Evolutionary conservation across 2,113 vertebrate genomes (phyloP), one percentile per base, ranked within the genome.

Genomic region (Hemicordylus capensis): DNA sequence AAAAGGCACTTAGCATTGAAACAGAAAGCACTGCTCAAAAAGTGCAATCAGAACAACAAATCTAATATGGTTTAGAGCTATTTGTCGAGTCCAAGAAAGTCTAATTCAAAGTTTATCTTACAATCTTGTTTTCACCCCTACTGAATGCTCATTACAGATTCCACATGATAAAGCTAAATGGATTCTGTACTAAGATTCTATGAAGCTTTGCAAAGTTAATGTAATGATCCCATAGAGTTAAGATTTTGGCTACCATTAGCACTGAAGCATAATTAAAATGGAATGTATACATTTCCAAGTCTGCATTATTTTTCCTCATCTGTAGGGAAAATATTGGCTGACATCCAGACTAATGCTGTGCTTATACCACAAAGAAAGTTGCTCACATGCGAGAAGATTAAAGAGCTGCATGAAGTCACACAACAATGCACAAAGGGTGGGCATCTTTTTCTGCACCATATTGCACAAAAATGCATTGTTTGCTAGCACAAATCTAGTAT

Each of bases 101-200:
- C 15, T 46, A 87, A 90, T 73, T 67, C 44, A 67, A 89, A 90
- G 73, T 90, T 91, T 93, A 73, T 80, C 8, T 91, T 90, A 70
- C 2, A 46, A 34, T 86, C 2, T 77, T 86, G 64, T 58, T 31
- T 80, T 82, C 20, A 74, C 6, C 67, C 3, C 11, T 9, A 88
- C 86, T 92, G 85, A 93, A 85, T 91, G 22, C 4, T 79, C 77
- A 88, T 90, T 91, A 93, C 89, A 20, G 8, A 91, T 88, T 17
- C 64, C 81, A 42, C 92, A 92, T 79, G 28, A 83, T 89, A 91
- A 92, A 92, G 79, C 90, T 86, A 86, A 90, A 93, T 88, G 80
- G 67, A 85, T 92, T 89, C 56, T 3, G 0, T 44, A 88, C 46
- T 93, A 88, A 93, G 95, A 88, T 92, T 91, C 88, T 93, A 85